Evolutionary conservation across 1,140 invertebrate genomes (phyloP).

Genomic region (Antheraea pernyi): DNA sequence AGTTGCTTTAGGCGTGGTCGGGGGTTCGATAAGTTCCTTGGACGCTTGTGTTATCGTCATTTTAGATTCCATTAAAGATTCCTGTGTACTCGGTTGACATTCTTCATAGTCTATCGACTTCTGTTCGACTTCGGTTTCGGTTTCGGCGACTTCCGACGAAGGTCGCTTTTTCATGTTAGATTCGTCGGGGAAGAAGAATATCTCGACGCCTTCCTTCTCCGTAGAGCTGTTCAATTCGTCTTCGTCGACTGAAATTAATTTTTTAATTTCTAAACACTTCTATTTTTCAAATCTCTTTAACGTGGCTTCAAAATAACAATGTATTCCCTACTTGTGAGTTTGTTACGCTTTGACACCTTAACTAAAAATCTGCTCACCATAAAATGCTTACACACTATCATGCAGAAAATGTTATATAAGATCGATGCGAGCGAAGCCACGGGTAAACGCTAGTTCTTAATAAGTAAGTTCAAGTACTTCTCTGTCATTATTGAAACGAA

Average conservation of each 20-base stretch:
- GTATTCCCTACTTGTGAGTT: too few relatives aligned
- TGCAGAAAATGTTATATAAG: too few relatives aligned
- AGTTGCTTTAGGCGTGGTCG: constrained; percentile 48
- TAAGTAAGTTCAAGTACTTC: too few relatives aligned
- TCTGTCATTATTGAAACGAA: too few relatives aligned
- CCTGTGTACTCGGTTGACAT: constrained; percentile 19
- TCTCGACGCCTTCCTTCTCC: constrained; percentile 80
- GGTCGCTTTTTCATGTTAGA: constrained; percentile 59
- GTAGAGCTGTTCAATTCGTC: constrained; percentile 61
- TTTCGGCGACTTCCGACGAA: constrained; percentile 41
- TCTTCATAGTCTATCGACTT: constrained; percentile 49
- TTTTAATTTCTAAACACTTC: too few relatives aligned
- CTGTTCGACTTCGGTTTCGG: constrained; percentile 34
- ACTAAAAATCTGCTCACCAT: too few relatives aligned
- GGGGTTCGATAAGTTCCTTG: constrained; percentile 78
- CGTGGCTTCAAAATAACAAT: too few relatives aligned
- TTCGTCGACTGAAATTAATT: constrained; percentile 62
- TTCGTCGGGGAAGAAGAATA: constrained; percentile 93
- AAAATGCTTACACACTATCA: too few relatives aligned
- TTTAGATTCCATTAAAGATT: constrained; percentile 35
- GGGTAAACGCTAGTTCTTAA: too few relatives aligned
- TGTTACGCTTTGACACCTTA: too few relatives aligned
- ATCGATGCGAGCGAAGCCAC: too few relatives aligned
- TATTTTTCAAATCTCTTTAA: too few relatives aligned
- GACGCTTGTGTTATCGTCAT: constrained; percentile 73